Percentiles rank a stretch among this genome's conserved stretches.
phyloP scores from a whole-genome alignment of 2,113 vertebrate genomes.

The Tichodroma muraria region DNA sequence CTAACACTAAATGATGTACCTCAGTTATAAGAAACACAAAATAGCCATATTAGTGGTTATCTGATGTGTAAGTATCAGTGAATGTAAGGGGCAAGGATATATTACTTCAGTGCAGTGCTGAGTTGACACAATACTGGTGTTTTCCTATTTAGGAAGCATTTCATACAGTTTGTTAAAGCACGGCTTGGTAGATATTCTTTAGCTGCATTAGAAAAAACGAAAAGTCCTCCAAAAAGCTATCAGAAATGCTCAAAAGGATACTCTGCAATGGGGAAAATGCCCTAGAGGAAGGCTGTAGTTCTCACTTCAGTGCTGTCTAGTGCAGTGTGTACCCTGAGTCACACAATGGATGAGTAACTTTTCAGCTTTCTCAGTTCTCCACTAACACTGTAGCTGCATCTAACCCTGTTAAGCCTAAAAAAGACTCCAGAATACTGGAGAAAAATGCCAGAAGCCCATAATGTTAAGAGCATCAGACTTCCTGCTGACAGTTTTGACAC shows the following conservation, averaged over 20 bases:
- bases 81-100: neutral
- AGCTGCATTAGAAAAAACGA: neutral
- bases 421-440: neutral
- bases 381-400: neutral
- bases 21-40: neutral
- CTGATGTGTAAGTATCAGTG: neutral
- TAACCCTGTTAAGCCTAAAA: neutral
- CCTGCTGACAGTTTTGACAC: neutral
- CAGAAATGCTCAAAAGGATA: neutral
- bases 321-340: neutral
- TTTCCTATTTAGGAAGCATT: neutral
- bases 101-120: neutral
- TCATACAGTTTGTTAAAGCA: neutral
- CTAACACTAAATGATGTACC: neutral
- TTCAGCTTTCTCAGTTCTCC: neutral
- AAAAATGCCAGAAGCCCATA: neutral
- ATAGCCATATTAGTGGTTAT: neutral
- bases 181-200: neutral
- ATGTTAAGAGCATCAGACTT: neutral
- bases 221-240: neutral
- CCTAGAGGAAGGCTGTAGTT: neutral
- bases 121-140: neutral
- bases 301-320: neutral
- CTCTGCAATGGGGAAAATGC: neutral
- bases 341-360: neutral